Base-by-base conservation (phyloP, 2,797 vertebrate genomes). In the Hydrolagus colliei region DNA sequence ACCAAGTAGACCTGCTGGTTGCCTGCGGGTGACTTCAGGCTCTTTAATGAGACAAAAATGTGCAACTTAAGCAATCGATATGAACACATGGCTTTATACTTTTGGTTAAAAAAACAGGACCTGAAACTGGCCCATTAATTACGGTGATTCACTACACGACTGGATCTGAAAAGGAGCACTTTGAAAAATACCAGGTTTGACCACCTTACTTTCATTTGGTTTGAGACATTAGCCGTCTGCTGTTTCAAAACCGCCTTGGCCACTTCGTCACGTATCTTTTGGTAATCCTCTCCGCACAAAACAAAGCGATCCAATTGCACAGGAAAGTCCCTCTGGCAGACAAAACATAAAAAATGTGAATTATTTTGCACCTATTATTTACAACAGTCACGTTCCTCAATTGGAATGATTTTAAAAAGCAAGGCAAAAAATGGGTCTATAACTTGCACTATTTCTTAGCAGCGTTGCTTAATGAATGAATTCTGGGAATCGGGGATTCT, bases 271-370 rank as follows among this genome's bases (percentile, higher is more conserved):
- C 92, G 92, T 84, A 91, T 7, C 9, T 2, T 71, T 67, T 68
- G 77, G 88, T 95, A 94, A 0, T 82, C 2, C 9, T 61, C 2
- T 62, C 92, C 93, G 2, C 90, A 92, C 89, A 92, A 93, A 73
- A 94, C 89, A 89, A 93, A 94, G 76, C 73, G 88, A 87, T 94
- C 94, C 88, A 92, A 79, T 0, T 88, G 89, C 0, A 78, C 13
- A 2, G 77, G 87, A 80, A 86, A 86, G 75, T 85, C 35, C 27
- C 71, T 88, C 93, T 89, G 86, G 18, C 13, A 0, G 22, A 72
- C 32, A 76, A n/a, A 13, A n/a, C 22, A 67, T 68, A 27, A 85
- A 65, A 27, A 27, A 85, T 16, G 35, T 62, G 10, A 10, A 65
- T 67, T 18, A 72, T 22, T 63, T 9, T 72, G 13, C 41, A 35